These are phyloP conservation scores for Craniophora ligustri DNA, from an alignment of 2,888 invertebrate genomes.

Conservation along the genomic window DNA sequence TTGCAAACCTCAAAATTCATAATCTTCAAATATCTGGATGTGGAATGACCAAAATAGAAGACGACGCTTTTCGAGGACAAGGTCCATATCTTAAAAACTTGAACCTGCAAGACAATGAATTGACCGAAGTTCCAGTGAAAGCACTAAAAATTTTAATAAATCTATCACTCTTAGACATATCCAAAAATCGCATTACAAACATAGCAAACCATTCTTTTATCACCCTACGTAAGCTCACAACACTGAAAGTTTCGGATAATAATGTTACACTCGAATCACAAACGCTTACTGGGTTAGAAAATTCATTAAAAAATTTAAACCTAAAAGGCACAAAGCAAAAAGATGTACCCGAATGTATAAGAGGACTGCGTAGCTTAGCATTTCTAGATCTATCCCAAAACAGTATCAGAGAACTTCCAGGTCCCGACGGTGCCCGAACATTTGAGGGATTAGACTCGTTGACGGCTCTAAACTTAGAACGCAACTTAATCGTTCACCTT, in stretches of 20 bases:
- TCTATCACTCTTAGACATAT: slow-evolving; percentile 94
- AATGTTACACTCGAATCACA: slow-evolving; percentile 92
- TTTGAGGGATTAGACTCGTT: slow-evolving; percentile 94
- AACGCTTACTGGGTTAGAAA: slow-evolving; percentile 94
- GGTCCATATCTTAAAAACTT: slow-evolving; percentile 94
- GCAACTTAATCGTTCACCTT: slow-evolving; percentile 94
- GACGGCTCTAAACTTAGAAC: slow-evolving; percentile 95
- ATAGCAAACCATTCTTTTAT: slow-evolving; percentile 93
- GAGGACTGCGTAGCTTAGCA: slow-evolving; percentile 93
- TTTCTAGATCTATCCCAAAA: slow-evolving; percentile 97
- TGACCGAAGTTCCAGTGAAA: slow-evolving; percentile 93
- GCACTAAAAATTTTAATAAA: slow-evolving; percentile 91
- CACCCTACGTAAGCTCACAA: slow-evolving; percentile 92
- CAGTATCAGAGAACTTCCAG: slow-evolving; percentile 94
- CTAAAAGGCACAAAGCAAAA: slow-evolving; percentile 95
- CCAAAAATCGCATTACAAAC: slow-evolving; percentile 92
- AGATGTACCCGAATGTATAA: slow-evolving; percentile 93
- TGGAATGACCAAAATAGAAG: slow-evolving; percentile 91
- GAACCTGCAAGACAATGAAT: slow-evolving; percentile 94
- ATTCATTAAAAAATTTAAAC: slow-evolving; percentile 95
- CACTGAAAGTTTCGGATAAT: slow-evolving; percentile 95
- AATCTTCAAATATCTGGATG: slow-evolving; percentile 96
- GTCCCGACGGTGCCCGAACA: slow-evolving; percentile 90
- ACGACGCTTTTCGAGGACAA: slow-evolving; percentile 94
- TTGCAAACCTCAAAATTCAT: slow-evolving; percentile 91